Base-by-base conservation (phyloP, 2,888 invertebrate genomes). In the Psococerastis gibbosa region DNA sequence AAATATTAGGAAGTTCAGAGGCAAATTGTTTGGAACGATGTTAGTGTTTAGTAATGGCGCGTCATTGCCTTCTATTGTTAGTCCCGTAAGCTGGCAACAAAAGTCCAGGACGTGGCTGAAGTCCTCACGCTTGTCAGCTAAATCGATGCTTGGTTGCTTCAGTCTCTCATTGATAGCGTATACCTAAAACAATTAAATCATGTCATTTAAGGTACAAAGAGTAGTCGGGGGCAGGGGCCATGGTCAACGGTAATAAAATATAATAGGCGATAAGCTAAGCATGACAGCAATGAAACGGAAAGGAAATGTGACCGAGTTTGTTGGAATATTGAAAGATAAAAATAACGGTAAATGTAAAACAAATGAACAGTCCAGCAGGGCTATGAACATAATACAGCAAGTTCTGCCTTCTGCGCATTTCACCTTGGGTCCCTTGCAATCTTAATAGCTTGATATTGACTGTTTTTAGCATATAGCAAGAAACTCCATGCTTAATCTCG, bases 51-150 rank as follows among this genome's bases (percentile, higher is more conserved):
- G 79, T 35, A 85, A 73, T 32, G 71, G 69, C 45, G 71, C 68
- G 20, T 67, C 65, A 52, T 70, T 74, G 2, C 85, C 83, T 55
- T 67, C 61, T 44, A 89, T 71, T 50, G 68, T 69, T 9, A 88
- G 60, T 17, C 69, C 67, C 16, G 71, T 71, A 20, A 92, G 63
- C 56, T 84, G 78, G 0, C 77, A 77, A 58, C 80, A 82, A 56
- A 88, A 84, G 61, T 94, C 94, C 43, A 94, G 60, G 1, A 92
- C 76, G 55, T 92, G 88, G 49, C 89, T 87, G 53, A 94, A 81
- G 62, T 94, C 91, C 54, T 76, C 82, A 60, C 77, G 74, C 52
- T 77, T 78, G 53, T 87, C 83, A 18, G 71, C 69, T 48, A 78
- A 75, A 55, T 85, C 85, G 46, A 73, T 69, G 2, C 75, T 68